Conservation (phyloP, 1,140 invertebrate species). For the Tetraneura akinire region DNA sequence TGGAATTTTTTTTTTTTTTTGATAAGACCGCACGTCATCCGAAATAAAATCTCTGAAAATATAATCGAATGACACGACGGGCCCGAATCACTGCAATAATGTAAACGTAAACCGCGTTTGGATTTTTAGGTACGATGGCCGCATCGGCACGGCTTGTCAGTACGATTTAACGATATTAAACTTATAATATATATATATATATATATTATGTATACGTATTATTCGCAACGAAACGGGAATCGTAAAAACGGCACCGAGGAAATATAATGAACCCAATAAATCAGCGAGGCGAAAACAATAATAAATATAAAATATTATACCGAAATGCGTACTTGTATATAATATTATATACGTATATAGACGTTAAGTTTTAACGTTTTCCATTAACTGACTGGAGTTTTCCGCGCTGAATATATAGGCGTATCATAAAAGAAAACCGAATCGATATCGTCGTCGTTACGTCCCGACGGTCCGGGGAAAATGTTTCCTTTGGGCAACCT, state of each 20-base stretch:
- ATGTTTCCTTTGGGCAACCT: no score
- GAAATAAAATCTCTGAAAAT: no score
- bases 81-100: no score
- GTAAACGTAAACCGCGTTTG: no score
- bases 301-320: conserved; percentile 17
- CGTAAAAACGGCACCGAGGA: not conserved
- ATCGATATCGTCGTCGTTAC: conserved; percentile 19
- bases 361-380: conserved; percentile 4
- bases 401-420: not conserved
- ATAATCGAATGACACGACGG: no score
- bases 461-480: not conserved
- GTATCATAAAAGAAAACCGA: not conserved
- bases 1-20: no score
- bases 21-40: no score
- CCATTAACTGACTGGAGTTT: conserved; percentile 11
- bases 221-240: not conserved
- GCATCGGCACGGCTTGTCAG: not conserved
- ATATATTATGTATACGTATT: no score
- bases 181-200: no score
- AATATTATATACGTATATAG: no score
- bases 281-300: conserved; percentile 21
- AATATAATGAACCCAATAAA: conserved; percentile 22
- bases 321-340: no score
- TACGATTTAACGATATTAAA: not conserved
- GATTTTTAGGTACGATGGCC: no score